phyloP scores from a whole-genome alignment of 1,140 invertebrate species.

The Lordiphosa stackelbergi region DNA sequence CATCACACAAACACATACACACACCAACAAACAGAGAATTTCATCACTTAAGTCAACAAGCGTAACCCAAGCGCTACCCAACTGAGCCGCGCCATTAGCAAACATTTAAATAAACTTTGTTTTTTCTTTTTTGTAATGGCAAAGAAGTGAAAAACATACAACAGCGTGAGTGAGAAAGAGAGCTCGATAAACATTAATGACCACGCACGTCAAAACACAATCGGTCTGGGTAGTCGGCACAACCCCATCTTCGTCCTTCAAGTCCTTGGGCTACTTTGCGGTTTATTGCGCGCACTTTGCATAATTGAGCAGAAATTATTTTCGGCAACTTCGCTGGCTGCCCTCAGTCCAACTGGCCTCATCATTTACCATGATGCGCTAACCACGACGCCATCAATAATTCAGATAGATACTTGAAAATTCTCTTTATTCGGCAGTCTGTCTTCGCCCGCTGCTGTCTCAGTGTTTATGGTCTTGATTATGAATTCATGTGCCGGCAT shows the following conservation, averaged over 20 bases:
- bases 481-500: slow-evolving; percentile 64
- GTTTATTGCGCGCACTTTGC: slow-evolving; percentile 73
- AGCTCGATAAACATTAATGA: slow-evolving; percentile 68
- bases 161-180: slow-evolving; percentile 22
- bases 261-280: slow-evolving; percentile 54
- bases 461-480: slow-evolving; percentile 39
- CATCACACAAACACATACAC: slow-evolving; percentile 17
- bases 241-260: slow-evolving; percentile 19
- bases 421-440: slow-evolving; percentile 47
- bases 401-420: slow-evolving; percentile 62
- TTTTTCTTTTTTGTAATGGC: slow-evolving; percentile 30
- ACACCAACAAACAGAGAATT: slow-evolving; percentile 56
- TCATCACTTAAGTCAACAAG: slow-evolving; percentile 76
- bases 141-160: slow-evolving; percentile 20
- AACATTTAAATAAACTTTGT: slow-evolving; percentile 75
- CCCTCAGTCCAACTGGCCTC: slow-evolving; percentile 12
- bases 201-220: slow-evolving; percentile 54
- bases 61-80: slow-evolving; percentile 59
- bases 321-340: slow-evolving; percentile 31
- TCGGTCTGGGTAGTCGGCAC: slow-evolving; percentile 3
- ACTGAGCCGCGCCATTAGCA: slow-evolving; percentile 70
- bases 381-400: slow-evolving; percentile 54
- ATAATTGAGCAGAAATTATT: slow-evolving; percentile 69
- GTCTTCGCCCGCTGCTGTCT: not conserved
- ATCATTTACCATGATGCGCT: slow-evolving; percentile 20